Base-by-base conservation (phyloP, 2,888 invertebrate genomes). In the Acleris laterana region DNA sequence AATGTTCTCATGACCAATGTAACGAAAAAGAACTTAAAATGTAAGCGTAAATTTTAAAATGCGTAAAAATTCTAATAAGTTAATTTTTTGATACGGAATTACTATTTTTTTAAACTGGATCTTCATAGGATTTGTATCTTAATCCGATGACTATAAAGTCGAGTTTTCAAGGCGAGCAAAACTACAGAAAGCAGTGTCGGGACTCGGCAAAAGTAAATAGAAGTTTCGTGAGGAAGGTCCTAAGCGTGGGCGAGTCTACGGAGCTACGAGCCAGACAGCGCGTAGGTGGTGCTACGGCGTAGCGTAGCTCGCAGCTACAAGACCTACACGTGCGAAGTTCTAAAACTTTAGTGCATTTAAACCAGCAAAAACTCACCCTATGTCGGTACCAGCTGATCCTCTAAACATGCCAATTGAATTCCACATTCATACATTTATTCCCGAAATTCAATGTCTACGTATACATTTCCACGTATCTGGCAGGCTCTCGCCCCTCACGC, bases 191-290 rank as follows among this genome's bases (percentile, higher is more conserved):
- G 25, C 48, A 22, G 38, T 62, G 22, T 25, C 3, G 22, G 19
- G 16, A 11, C 38, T 48, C 19, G 38, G 49, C 19, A 46, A 7
- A 56, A 52, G 28, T 58, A 51, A 57, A 58, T 25, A 69, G 63
- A 73, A 75, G 72, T 74, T 71, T 73, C 68, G 76, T 72, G 70
- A 72, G 78, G 74, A 81, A 81, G 75, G 73, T 74, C 70, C 73
- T 74, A 74, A 38, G 89, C 87, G 91, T 89, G 85, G 91, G 92
- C 87, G 91, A 88, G 91, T 92, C 92, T 92, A 83, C 86, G 81
- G 75, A 71, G 85, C 88, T 89, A 87, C 88, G 88, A 77, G 79
- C 76, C 83, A 90, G 90, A 88, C 88, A 72, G 72, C 77, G 88
- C 88, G 90, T 91, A 90, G 91, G 90, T 85, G 84, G 75, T 80